A percentile compares a stretch with the other conserved stretches of the same genome.
Evolutionary conservation across 2,888 invertebrate genomes (phyloP).

Genomic region (Apamea sordens): DNA sequence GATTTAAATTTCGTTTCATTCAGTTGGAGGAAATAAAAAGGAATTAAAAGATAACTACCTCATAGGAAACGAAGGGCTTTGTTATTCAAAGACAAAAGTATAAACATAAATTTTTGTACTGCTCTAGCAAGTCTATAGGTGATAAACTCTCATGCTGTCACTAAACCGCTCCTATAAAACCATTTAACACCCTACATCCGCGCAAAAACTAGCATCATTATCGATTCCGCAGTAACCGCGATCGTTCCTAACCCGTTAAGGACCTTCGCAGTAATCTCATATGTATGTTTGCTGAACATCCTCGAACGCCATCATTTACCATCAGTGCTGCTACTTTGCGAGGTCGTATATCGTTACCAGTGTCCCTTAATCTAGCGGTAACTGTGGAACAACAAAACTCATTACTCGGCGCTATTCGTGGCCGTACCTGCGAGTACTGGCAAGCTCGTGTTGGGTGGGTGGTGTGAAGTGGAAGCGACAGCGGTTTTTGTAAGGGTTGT

Average conservation of each 20-base stretch:
- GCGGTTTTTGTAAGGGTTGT: slow-evolving; percentile 42
- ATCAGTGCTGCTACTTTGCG: slow-evolving; percentile 67
- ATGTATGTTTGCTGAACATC: slow-evolving; percentile 46
- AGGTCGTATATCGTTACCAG: slow-evolving; percentile 76
- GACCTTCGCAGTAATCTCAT: slow-evolving; percentile 27
- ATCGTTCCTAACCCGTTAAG: slow-evolving; percentile 43
- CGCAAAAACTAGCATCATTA: slow-evolving; percentile 44
- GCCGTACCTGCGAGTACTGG: slow-evolving; percentile 83
- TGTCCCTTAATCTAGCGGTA: slow-evolving; percentile 84
- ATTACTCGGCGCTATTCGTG: slow-evolving; percentile 85
- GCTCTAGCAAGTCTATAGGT: background rate
- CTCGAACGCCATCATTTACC: slow-evolving; percentile 66
- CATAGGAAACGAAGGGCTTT: background rate
- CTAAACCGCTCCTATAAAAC: slow-evolving; percentile 6
- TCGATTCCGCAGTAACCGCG: slow-evolving; percentile 25
- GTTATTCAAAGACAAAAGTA: background rate
- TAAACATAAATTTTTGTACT: background rate
- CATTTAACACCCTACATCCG: slow-evolving; percentile 41
- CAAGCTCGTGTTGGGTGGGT: slow-evolving; percentile 73
- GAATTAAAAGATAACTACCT: background rate
- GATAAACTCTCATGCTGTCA: slow-evolving; percentile 5
- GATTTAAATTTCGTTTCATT: too few relatives aligned
- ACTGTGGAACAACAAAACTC: slow-evolving; percentile 88
- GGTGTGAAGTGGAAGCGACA: slow-evolving; percentile 59
- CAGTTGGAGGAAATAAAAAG: too few relatives aligned